A percentile compares a stretch with the other conserved stretches of the same genome.
Conservation (phyloP, 2,113 vertebrate species). For the Gorsachius goisagi region DNA sequence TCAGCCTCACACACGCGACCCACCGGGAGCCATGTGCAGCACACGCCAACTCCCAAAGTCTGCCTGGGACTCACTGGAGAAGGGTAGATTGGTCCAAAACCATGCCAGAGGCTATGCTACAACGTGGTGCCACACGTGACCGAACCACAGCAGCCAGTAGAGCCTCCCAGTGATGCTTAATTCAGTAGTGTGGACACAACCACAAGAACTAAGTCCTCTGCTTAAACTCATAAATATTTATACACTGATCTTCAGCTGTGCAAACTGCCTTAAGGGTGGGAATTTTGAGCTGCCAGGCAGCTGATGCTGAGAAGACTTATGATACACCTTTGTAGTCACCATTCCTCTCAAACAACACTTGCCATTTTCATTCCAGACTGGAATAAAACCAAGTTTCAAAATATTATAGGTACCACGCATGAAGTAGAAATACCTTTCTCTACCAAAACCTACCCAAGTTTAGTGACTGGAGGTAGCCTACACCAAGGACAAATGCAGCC, state of each 20-base stretch:
- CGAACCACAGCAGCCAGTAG: not conserved
- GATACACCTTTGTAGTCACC: not conserved
- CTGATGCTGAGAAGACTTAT: rapidly evolving
- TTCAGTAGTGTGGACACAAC: not conserved
- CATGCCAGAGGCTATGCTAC: not conserved
- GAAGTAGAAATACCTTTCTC: not conserved
- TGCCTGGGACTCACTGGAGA: not conserved
- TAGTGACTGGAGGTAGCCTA: not conserved
- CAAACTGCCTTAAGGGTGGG: not conserved
- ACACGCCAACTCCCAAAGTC: not conserved
- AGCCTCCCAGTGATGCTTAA: not conserved
- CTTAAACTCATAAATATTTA: not conserved
- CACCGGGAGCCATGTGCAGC: rapidly evolving
- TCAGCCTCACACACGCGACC: rapidly evolving
- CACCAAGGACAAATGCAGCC: not conserved
- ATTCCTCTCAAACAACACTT: not conserved
- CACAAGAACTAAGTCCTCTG: not conserved
- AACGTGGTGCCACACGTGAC: not conserved
- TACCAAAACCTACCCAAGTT: not conserved
- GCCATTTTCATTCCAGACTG: not conserved
- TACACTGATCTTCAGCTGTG: rapidly evolving
- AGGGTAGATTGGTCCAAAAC: not conserved
- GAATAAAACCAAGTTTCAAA: not conserved
- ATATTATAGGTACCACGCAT: rapidly evolving
- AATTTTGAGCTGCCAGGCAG: not conserved